Base-by-base conservation (phyloP, 2,113 vertebrate genomes). In the Odontophorus gujanensis region DNA sequence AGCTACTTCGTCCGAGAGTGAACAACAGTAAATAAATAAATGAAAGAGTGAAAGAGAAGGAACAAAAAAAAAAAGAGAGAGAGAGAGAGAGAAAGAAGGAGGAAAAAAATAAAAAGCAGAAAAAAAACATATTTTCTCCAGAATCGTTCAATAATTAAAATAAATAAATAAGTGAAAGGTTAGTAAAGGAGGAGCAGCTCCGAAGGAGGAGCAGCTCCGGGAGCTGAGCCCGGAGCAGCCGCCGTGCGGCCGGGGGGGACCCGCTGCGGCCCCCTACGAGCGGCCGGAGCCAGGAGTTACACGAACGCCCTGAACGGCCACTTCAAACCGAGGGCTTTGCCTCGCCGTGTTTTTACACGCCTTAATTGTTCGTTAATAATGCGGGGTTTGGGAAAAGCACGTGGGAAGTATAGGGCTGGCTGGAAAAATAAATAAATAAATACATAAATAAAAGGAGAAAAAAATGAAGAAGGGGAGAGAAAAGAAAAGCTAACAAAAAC, bases 281-380 rank as follows among this genome's bases (percentile, higher is more conserved):
- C 38, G 22, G 24, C 72, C 4, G 74, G 15, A 58, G n/a, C 47
- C 65, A 6, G 28, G 42, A 78, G 43, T 32, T 66, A 3, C 53
- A 32, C 4, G 0, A 17, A 9, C 0, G 3, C 62, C 84, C 75
- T n/a, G 43, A 62, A 89, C 40, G 71, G 58, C 72, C 85, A 66
- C 74, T 89, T 92, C n/a, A n/a, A 40, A 63, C 50, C 26, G 4
- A 71, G 62, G 75, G 63, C 58, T 95, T 89, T 55, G 16, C 38
- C 79, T 76, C n/a, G 26, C 92, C 72, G 24, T 87, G 87, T 82
- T 91, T 96, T 91, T 80, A 73, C 85, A 91, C 72, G 58, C 68
- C 59, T 94, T 71, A 76, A 77, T 93, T 77, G 61, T 81, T 87
- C 68, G 7, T 59, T 66, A 71, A 66, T 74, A 85, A 25, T 83